Percentiles rank a stretch among this genome's conserved stretches.
Evolutionary conservation across 2,113 vertebrate species (phyloP).

Genomic region (Ptilonorhynchus violaceus): DNA sequence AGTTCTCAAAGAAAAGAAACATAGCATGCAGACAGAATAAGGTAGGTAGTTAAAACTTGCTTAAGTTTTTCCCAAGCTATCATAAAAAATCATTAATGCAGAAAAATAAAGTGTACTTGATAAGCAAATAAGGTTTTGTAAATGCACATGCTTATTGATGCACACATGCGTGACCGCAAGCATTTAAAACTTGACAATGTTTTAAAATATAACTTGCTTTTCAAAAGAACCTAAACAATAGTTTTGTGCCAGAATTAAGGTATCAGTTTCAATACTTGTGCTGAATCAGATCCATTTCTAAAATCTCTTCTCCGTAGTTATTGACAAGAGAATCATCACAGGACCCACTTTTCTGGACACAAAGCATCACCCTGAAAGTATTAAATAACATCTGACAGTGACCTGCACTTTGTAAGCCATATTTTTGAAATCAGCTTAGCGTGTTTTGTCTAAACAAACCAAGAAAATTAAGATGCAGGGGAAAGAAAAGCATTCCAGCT

Average conservation of each 20-base stretch:
- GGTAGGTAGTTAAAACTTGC: not conserved
- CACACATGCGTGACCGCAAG: rapidly evolving
- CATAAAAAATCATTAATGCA: not conserved
- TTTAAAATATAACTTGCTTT: not conserved
- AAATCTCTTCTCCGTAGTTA: not conserved
- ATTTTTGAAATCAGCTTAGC: conserved; percentile 44
- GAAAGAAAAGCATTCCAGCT: conserved; percentile 35
- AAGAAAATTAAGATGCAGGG: conserved; percentile 19
- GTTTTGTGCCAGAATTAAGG: not conserved
- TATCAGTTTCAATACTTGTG: conserved; percentile 9
- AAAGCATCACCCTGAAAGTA: not conserved
- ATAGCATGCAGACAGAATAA: not conserved
- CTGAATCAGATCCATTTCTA: not conserved
- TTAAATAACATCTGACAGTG: conserved; percentile 26
- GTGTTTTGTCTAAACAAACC: conserved; percentile 48
- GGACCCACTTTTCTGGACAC: not conserved
- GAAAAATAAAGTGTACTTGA: not conserved
- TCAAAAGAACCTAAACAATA: not conserved
- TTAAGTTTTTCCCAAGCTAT: not conserved
- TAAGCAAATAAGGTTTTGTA: not conserved
- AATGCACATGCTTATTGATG: not conserved
- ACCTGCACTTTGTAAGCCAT: conserved; percentile 15
- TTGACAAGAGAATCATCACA: not conserved
- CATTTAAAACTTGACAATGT: not conserved
- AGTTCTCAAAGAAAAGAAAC: not conserved